These are phyloP conservation scores for Helicolenus hilgendorfi DNA, from an alignment of 2,797 vertebrate genomes.

Conservation along the genomic window DNA sequence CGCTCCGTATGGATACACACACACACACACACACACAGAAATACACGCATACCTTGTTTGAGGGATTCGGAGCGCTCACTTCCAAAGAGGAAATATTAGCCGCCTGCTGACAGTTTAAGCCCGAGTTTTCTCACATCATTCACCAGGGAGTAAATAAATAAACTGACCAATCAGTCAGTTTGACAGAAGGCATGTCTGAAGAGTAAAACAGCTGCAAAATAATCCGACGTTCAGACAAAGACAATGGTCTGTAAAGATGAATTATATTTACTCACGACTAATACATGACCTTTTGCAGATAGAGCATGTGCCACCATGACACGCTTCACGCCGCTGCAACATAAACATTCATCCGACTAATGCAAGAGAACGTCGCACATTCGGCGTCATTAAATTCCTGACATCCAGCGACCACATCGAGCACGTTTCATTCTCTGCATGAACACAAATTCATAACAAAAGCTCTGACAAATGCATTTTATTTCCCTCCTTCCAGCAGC, in stretches of 20 bases:
- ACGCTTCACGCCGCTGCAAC: conserved; percentile 1
- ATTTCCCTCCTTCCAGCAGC: conserved; percentile 35
- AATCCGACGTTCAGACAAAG: conserved; percentile 33
- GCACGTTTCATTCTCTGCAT: conserved; percentile 21
- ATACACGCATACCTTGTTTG: conserved; percentile 38
- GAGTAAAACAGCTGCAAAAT: conserved; percentile 49
- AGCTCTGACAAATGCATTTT: conserved; percentile 19
- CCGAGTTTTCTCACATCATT: conserved; percentile 76
- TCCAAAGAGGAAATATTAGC: conserved; percentile 76
- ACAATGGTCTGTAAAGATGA: background rate
- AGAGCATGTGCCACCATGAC: background rate
- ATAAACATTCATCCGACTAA: conserved; percentile 28
- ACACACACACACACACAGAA: background rate
- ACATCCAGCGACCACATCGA: conserved; percentile 16
- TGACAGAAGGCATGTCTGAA: conserved; percentile 51
- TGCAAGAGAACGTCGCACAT: background rate
- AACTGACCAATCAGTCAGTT: conserved; percentile 62
- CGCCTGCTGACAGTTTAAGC: conserved; percentile 74
- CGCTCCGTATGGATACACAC: background rate
- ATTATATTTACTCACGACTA: background rate
- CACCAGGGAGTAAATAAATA: conserved; percentile 76
- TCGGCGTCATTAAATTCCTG: conserved; percentile 26
- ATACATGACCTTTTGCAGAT: background rate
- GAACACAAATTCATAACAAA: conserved; percentile 42
- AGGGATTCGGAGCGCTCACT: conserved; percentile 39